Evolutionary conservation across 2,888 invertebrate species (phyloP), one percentile per base, ranked within the genome.

Genomic region (Meliscaeva auricollis): DNA sequence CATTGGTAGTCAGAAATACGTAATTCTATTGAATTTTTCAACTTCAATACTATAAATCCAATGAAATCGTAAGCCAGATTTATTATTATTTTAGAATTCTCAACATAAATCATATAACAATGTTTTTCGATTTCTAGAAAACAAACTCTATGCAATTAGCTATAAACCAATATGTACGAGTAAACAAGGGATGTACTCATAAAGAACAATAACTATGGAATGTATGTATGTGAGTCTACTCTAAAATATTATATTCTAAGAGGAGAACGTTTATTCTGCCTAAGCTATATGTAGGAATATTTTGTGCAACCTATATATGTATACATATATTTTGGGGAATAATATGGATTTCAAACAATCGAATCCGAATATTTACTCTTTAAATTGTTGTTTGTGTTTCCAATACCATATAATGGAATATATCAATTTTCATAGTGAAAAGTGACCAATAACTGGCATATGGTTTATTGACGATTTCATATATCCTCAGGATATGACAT

Each of bases 371-470:
- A 72, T 76, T 76, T 76, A 81, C 50, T 44, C 44, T 76, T 26
- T 35, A 72, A 70, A 76, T 76, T 72, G 64, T 56, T 72, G n/a
- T 72, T 66, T 72, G 70, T 76, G 17, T 58, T 70, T 17, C 26
- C 13, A 44, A 52, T 64, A 76, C 62, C 70, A 58, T 70, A 64
- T 70, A 64, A 76, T 76, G 70, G 56, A 66, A 77, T 81, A 66
- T 72, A 76, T 81, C 70, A 76, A 70, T 70, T 76, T 44, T 56
- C 17, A 54, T 58, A 35, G 38, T 56, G 41, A 38, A 54, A 80
- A 35, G 54, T 17, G 8, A 56, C 72, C 62, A 64, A 62, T 64
- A 64, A 46, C 69, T 69, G 52, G 22, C 15, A 64, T 66, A 66
- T 66, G 13, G 62, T 38, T 44, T 78, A 50, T 73, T 70, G 69